A percentile compares a stretch with the other conserved stretches of the same genome.
Conservation (phyloP, 2,797 vertebrate species). For the Tamandua tetradactyla region DNA sequence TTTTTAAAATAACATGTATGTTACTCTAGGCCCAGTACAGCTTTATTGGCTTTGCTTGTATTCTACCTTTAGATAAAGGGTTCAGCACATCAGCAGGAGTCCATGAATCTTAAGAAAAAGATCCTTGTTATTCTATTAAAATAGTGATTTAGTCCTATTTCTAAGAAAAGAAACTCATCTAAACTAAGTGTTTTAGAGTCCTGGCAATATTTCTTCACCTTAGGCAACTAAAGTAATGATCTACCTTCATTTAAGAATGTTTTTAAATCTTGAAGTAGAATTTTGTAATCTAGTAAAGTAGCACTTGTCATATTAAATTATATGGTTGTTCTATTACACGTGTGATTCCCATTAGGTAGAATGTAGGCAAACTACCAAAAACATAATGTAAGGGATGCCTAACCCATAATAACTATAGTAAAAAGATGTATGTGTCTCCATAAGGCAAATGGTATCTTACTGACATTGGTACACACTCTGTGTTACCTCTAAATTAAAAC, state of each 20-base stretch:
- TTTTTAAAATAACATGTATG: not conserved
- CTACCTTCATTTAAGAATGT: conserved; percentile 67
- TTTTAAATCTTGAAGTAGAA: conserved; percentile 64
- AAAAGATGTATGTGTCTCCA: not conserved
- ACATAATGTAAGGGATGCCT: not conserved
- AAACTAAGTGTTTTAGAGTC: conserved; percentile 38
- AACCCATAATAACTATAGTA: not conserved
- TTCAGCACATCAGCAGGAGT: not conserved
- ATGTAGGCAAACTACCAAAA: conserved; percentile 7
- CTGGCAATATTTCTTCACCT: conserved; percentile 62
- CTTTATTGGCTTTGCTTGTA: not conserved
- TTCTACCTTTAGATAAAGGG: conserved; percentile 17
- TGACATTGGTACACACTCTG: not conserved
- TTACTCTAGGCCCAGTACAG: no score
- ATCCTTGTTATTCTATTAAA: conserved; percentile 38
- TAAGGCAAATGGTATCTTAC: not conserved
- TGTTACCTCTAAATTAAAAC: not conserved
- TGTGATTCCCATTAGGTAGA: not conserved
- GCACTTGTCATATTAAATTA: conserved; percentile 29
- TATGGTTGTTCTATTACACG: not conserved
- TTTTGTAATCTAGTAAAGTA: conserved; percentile 54
- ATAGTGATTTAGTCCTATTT: not conserved
- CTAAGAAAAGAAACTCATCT: conserved; percentile 56
- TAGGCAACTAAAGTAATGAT: conserved; percentile 61
- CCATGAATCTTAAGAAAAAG: conserved; percentile 8